Percentiles rank a stretch among this genome's conserved stretches.
phyloP scores from a whole-genome alignment of 2,113 vertebrate species.

The Oncorhynchus mykiss region DNA sequence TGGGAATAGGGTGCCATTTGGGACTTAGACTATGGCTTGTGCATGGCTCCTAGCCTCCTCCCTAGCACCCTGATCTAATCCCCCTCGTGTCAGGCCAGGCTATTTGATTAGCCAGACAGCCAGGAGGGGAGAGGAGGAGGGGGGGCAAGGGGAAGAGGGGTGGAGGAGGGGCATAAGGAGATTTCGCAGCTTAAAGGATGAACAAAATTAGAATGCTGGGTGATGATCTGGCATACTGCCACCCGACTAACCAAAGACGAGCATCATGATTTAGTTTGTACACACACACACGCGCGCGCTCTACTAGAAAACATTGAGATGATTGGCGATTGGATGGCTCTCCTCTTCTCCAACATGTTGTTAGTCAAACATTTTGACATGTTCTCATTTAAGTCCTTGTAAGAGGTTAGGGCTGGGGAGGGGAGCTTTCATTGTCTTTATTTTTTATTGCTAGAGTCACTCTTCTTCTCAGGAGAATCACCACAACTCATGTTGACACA shows the following conservation, averaged over 20 bases:
- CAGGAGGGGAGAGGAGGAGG: slow-evolving; percentile 56
- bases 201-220: slow-evolving; percentile 80
- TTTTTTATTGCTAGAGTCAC: neutral
- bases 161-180: slow-evolving; percentile 72
- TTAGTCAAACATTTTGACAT: slow-evolving; percentile 53
- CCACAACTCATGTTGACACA: no score
- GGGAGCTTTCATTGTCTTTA: slow-evolving; percentile 15
- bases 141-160: neutral
- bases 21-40: slow-evolving; percentile 7
- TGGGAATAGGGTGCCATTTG: no score
- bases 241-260: slow-evolving; percentile 8
- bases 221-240: slow-evolving; percentile 57
- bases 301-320: slow-evolving; percentile 2
- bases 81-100: slow-evolving; percentile 35
- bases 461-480: no score
- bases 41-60: slow-evolving; percentile 42
- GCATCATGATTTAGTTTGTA: neutral
- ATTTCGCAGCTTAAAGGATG: slow-evolving; percentile 82
- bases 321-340: slow-evolving; percentile 47
- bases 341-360: slow-evolving; percentile 16
- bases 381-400: slow-evolving; percentile 29
- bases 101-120: slow-evolving; percentile 64
- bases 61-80: slow-evolving; percentile 60
- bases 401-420: slow-evolving; percentile 17
- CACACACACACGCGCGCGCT: no score